Percentiles rank a stretch among this genome's conserved stretches.
These are phyloP conservation scores for Mionectes olivaceus DNA, from an alignment of 2,797 vertebrate genomes.

Conservation along the genomic window DNA sequence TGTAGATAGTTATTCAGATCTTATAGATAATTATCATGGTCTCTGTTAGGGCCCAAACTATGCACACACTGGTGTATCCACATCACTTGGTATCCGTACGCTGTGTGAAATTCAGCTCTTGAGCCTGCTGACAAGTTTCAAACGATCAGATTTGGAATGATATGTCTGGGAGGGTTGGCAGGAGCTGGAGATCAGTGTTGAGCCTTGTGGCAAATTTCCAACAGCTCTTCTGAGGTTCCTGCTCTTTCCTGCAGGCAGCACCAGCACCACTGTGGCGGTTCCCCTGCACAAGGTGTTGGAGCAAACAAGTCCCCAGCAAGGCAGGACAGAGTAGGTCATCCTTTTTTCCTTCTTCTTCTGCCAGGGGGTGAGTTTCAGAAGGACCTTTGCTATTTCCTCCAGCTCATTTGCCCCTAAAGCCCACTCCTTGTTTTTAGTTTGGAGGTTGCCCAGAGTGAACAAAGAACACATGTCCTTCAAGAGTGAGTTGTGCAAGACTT, in stretches of 20 bases:
- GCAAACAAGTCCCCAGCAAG: not conserved
- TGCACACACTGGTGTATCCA: not conserved
- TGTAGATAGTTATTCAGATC: not conserved
- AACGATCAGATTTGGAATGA: not conserved
- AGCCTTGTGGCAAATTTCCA: not conserved
- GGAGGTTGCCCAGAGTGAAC: not conserved
- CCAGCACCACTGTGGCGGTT: accelerated
- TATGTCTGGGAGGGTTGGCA: not conserved
- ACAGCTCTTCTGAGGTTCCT: not conserved
- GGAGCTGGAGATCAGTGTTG: not conserved
- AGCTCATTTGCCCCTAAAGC: not conserved
- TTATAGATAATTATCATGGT: not conserved
- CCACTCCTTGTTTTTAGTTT: not conserved
- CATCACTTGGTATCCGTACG: not conserved
- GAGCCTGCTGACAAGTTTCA: not conserved
- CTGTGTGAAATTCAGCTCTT: constrained; percentile 20
- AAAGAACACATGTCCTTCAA: not conserved
- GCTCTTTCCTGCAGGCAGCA: not conserved
- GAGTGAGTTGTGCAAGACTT: not conserved
- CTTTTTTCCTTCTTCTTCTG: not conserved
- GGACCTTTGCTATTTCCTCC: not conserved
- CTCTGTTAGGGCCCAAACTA: not conserved
- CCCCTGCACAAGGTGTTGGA: not conserved
- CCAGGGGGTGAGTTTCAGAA: not conserved
- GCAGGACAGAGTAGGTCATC: not conserved